phyloP scores from a whole-genome alignment of 1,140 invertebrate species.

The Gonioctena quinquepunctata region DNA sequence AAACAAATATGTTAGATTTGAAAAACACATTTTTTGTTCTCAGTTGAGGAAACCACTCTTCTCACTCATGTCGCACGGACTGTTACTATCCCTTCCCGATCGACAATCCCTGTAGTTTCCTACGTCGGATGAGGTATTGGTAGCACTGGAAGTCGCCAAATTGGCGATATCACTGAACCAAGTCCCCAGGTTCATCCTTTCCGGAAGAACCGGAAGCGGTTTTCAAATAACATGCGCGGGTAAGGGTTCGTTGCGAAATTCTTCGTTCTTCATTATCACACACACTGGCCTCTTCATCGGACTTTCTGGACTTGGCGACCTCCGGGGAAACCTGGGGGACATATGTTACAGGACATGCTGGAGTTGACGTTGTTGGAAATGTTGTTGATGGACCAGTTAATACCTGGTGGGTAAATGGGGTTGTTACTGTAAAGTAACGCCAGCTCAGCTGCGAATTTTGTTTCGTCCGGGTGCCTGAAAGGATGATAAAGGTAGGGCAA shows the following conservation, averaged over 20 bases:
- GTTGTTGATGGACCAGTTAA: conserved; percentile 49
- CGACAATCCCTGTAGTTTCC: conserved; percentile 31
- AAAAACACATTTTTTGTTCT: too few species aligned
- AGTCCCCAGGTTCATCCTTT: conserved; percentile 57
- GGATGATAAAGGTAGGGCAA: conserved; percentile 75
- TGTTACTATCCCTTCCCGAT: conserved; percentile 43
- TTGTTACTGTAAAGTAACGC: conserved; percentile 58
- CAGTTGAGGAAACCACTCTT: not conserved
- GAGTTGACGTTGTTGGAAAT: conserved; percentile 38
- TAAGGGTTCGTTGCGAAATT: conserved; percentile 49
- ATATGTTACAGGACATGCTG: conserved; percentile 49
- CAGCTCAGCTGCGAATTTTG: conserved; percentile 68
- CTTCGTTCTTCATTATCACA: conserved; percentile 63
- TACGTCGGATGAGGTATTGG: conserved; percentile 10
- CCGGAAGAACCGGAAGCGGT: conserved; percentile 77
- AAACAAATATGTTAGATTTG: not conserved
- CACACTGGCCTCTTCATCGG: conserved; percentile 59
- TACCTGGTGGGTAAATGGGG: conserved; percentile 49
- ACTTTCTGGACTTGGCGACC: conserved; percentile 59
- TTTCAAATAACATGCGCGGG: conserved; percentile 79
- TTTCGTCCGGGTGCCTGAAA: conserved; percentile 67
- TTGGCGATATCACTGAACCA: conserved; percentile 58
- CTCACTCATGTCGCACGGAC: conserved; percentile 33
- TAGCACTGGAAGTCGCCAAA: conserved; percentile 40
- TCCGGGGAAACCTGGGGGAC: conserved; percentile 49